These are phyloP conservation scores for Ephestia elutella DNA, from an alignment of 1,140 invertebrate species.

Conservation along the genomic window DNA sequence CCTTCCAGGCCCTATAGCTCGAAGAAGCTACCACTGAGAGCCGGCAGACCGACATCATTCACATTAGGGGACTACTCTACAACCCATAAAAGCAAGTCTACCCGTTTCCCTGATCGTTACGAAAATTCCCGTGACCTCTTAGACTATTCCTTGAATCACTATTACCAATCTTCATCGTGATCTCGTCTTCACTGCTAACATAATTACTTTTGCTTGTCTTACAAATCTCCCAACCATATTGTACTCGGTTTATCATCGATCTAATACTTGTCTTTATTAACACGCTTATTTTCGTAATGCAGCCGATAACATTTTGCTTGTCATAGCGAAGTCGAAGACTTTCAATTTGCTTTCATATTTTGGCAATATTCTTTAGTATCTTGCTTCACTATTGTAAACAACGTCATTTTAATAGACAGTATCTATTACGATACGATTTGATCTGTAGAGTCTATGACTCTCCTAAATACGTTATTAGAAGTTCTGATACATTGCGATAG, in stretches of 20 bases:
- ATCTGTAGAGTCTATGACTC: not conserved
- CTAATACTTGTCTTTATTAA: conserved; percentile 12
- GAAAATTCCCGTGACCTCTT: no score
- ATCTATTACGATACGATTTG: not conserved
- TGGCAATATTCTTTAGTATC: conserved; percentile 13
- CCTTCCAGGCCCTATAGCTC: no score
- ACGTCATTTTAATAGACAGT: conserved; percentile 2
- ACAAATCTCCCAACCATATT: conserved; percentile 20
- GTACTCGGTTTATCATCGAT: conserved; percentile 16
- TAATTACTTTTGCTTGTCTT: conserved; percentile 25
- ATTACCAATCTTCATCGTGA: conserved; percentile 14
- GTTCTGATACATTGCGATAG: not conserved
- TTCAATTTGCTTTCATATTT: conserved; percentile 32
- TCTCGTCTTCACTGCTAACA: conserved; percentile 19
- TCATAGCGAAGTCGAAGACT: conserved; percentile 19
- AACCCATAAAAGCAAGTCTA: no score
- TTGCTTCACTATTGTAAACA: conserved; percentile 6
- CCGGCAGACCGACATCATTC: no score
- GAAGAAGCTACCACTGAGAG: no score
- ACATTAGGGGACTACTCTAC: no score
- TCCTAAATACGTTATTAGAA: not conserved
- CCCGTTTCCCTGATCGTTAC: no score
- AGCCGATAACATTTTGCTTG: conserved; percentile 11
- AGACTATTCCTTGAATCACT: no score
- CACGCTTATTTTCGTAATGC: conserved; percentile 12